Evolutionary conservation across 2,888 invertebrate genomes (phyloP).

Genomic region (Trissolcus japonicus): DNA sequence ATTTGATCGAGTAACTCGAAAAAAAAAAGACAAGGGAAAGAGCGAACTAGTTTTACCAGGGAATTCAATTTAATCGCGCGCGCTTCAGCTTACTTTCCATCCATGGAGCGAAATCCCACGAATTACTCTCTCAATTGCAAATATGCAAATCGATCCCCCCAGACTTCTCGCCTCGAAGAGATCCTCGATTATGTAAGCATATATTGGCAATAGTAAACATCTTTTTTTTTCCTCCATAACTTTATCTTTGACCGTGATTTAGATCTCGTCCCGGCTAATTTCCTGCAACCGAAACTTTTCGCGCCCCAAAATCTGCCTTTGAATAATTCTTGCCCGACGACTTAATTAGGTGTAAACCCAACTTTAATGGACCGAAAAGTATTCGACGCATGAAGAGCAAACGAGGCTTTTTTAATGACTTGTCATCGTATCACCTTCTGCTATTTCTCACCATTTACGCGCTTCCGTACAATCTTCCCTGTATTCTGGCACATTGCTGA

Average conservation of each 20-base stretch:
- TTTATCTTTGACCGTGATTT: no score
- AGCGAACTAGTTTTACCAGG: conserved; percentile 16
- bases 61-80: conserved; percentile 55
- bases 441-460: conserved; percentile 21
- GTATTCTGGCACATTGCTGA: conserved; percentile 17
- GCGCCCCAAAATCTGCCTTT: neutral
- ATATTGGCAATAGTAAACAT: conserved; percentile 36
- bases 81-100: conserved; percentile 34
- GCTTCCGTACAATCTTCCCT: conserved; percentile 3
- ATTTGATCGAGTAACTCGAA: conserved; percentile 15
- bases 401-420: conserved; percentile 48
- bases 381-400: conserved; percentile 38
- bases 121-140: conserved; percentile 56
- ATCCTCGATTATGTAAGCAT: conserved; percentile 62
- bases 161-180: conserved; percentile 28
- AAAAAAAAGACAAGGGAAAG: conserved; percentile 31
- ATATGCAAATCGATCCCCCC: conserved; percentile 61
- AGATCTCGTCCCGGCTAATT: no score
- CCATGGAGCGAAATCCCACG: conserved; percentile 52
- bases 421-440: conserved; percentile 29
- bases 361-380: conserved; percentile 25
- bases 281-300: no score
- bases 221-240: no score
- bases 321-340: conserved; percentile 35
- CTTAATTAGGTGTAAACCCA: conserved; percentile 22